Percentiles rank a stretch among this genome's conserved stretches.
These are phyloP conservation scores for Ascaphus truei DNA, from an alignment of 2,113 vertebrate species.

Conservation along the genomic window DNA sequence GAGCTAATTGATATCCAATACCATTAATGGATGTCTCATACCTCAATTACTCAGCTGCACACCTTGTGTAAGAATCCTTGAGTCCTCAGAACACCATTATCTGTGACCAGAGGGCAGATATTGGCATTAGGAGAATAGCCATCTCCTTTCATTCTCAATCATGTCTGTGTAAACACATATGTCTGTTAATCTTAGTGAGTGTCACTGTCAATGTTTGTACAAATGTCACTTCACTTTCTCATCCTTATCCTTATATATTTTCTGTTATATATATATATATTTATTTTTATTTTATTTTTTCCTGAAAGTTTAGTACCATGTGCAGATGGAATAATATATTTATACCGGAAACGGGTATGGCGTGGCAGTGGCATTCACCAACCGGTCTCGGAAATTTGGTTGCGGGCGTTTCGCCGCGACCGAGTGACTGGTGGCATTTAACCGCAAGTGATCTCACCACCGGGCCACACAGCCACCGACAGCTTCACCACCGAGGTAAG, in stretches of 20 bases:
- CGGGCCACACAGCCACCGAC: too few relatives aligned
- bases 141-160: neutral
- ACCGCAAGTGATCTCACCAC: too few relatives aligned
- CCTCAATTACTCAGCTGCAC: conserved; percentile 22
- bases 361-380: too few relatives aligned
- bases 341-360: neutral
- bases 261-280: too few relatives aligned
- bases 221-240: conserved; percentile 6
- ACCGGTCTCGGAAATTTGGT: too few relatives aligned
- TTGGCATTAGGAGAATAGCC: neutral
- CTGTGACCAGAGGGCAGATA: conserved; percentile 6
- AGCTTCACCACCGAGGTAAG: too few relatives aligned
- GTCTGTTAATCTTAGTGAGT: neutral
- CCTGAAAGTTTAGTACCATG: neutral
- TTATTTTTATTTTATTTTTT: too few relatives aligned
- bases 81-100: conserved; percentile 15
- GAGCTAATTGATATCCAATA: conserved; percentile 30
- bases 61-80: conserved; percentile 8
- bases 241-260: neutral
- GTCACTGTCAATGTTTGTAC: neutral
- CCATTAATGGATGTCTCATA: conserved; percentile 16
- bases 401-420: too few relatives aligned
- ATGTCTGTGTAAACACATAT: neutral
- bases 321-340: neutral
- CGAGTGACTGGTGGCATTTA: too few relatives aligned